Conservation (phyloP, 2,888 invertebrate species). For the Monopis laevigella region DNA sequence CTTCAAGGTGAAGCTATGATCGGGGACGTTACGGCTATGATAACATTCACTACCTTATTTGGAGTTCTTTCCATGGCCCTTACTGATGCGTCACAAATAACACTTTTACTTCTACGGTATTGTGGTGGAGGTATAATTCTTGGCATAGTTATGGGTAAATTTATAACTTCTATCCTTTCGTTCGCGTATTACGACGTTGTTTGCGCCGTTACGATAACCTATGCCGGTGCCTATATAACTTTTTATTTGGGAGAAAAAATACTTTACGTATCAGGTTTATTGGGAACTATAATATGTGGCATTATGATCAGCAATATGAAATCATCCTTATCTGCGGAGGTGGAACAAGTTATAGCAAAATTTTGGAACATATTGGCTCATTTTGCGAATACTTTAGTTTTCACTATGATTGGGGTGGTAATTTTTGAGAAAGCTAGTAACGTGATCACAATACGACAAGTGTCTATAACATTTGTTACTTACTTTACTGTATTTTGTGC, state of each 20-base stretch:
- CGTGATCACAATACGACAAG: slow-evolving; percentile 43
- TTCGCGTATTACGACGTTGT: slow-evolving; percentile 45
- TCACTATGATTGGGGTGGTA: slow-evolving; percentile 69
- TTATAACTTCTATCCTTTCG: slow-evolving; percentile 38
- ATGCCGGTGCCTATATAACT: slow-evolving; percentile 45
- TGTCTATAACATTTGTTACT: slow-evolving; percentile 47
- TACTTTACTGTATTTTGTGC: slow-evolving; percentile 57
- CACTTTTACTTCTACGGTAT: slow-evolving; percentile 39
- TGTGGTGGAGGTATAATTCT: slow-evolving; percentile 45
- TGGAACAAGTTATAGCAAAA: slow-evolving; percentile 39
- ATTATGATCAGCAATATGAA: slow-evolving; percentile 44
- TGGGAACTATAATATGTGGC: slow-evolving; percentile 44
- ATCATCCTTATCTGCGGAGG: slow-evolving; percentile 44
- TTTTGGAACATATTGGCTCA: slow-evolving; percentile 47
- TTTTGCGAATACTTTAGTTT: slow-evolving; percentile 63
- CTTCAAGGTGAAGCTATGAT: slow-evolving; percentile 48
- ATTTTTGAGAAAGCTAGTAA: slow-evolving; percentile 61
- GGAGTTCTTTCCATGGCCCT: slow-evolving; percentile 42
- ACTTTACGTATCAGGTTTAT: slow-evolving; percentile 47
- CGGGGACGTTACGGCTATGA: slow-evolving; percentile 51
- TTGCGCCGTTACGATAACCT: slow-evolving; percentile 43
- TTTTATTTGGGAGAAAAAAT: slow-evolving; percentile 54
- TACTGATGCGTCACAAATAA: slow-evolving; percentile 35
- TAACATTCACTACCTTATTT: slow-evolving; percentile 44
- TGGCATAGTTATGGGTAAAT: slow-evolving; percentile 45